Evolutionary conservation across 2,888 invertebrate genomes (phyloP), one percentile per base, ranked within the genome.

Genomic region (Ectemnius lituratus): DNA sequence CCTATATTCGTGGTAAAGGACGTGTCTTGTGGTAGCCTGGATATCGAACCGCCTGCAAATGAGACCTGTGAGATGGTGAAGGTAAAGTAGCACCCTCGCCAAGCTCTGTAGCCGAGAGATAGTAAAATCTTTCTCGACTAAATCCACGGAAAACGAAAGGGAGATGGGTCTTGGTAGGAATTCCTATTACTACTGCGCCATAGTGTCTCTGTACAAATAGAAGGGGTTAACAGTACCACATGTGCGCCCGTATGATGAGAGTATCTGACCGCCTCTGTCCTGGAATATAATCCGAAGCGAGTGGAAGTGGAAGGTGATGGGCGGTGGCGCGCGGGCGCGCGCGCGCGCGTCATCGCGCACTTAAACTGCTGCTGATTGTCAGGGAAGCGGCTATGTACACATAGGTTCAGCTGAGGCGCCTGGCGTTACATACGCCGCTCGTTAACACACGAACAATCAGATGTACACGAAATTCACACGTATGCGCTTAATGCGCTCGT

Each of bases 381-480:
- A 79, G 65, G 73, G 61, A 69, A 67, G 14, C 16, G 16, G 23
- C 13, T 63, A 65, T 18, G 18, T 11, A 45, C 45, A 20, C 52
- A 52, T 52, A 14, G 52, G 16, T 52, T 58, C 60, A 27, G 23
- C 57, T 23, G 28, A 37, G 61, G 60, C 63, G 47, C 63, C 61
- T 65, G 16, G 8, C 61, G 65, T 75, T 72, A 63, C 72, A 72
- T 58, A 68, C 46, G 72, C 65, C 72, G 47, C 61, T 61, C 81
- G 75, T 79, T 81, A 79, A 79, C 81, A 81, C 77, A 71, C 73
- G 81, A 81, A 81, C 81, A 81, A 81, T 81, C 81, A 77, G 70
- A 75, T 75, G 75, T 81, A 81, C 73, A 79, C 64, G 81, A 75
- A 81, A 81, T 81, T 81, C 81, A 81, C 81, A 81, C 79, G 81